These are phyloP conservation scores for Drosophila mauritiana DNA, from an alignment of 1,140 invertebrate species.

Conservation along the genomic window DNA sequence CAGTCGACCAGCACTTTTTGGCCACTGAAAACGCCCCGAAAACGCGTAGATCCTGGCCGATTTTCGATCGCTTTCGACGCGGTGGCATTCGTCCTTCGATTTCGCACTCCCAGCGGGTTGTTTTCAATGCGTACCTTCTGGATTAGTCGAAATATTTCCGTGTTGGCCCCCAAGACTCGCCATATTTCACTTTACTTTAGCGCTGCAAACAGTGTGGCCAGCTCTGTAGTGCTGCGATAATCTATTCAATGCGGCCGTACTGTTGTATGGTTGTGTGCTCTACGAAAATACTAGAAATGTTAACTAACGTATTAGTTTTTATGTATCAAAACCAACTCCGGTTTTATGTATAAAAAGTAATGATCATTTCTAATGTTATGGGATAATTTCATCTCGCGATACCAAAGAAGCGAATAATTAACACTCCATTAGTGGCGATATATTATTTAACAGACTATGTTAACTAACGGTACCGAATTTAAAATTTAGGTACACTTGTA, in stretches of 20 bases:
- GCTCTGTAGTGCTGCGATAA: not conserved
- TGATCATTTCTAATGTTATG: too few species aligned
- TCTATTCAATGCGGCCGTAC: not conserved
- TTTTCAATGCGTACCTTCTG: conserved; percentile 77
- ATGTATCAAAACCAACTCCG: not conserved
- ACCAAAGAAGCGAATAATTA: too few species aligned
- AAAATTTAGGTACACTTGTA: not conserved
- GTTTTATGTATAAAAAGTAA: not conserved
- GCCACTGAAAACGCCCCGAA: conserved; percentile 44
- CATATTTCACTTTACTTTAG: conserved; percentile 75
- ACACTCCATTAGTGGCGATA: too few species aligned
- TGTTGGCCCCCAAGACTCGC: conserved; percentile 84
- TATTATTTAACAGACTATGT: too few species aligned
- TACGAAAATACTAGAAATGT: not conserved
- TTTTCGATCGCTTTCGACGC: conserved; percentile 32
- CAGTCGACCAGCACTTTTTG: conserved; percentile 71
- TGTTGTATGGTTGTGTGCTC: not conserved
- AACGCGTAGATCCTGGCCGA: conserved; percentile 19
- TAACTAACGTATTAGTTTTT: not conserved
- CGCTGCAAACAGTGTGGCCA: conserved; percentile 40
- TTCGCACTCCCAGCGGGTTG: conserved; percentile 21
- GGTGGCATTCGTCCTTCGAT: conserved; percentile 12
- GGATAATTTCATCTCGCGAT: too few species aligned
- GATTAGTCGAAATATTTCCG: conserved; percentile 84
- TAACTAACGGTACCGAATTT: not conserved